Evolutionary conservation across 2,888 invertebrate genomes (phyloP).

Genomic region (Notodonta ziczac): DNA sequence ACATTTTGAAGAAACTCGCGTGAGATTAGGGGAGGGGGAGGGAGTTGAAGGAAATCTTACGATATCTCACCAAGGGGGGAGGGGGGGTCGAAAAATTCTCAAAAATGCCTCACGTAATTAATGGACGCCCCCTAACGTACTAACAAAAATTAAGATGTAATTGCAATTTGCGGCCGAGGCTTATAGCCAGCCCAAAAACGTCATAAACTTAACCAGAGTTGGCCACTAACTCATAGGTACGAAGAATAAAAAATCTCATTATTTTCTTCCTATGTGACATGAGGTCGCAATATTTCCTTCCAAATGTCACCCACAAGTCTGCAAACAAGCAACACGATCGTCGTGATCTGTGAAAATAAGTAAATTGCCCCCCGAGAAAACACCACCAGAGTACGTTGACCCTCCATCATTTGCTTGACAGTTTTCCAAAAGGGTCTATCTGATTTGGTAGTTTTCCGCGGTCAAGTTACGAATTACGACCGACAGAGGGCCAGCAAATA

Average conservation of each 20-base stretch:
- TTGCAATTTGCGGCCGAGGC: too few relatives aligned
- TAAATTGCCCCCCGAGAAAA: slow-evolving; percentile 59
- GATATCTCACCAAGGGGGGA: too few relatives aligned
- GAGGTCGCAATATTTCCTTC: slow-evolving; percentile 56
- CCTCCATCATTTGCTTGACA: slow-evolving; percentile 12
- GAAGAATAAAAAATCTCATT: slow-evolving; percentile 16
- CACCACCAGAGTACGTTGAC: slow-evolving; percentile 42
- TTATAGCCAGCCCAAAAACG: too few relatives aligned
- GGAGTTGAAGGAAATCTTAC: too few relatives aligned
- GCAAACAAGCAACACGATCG: slow-evolving; percentile 77
- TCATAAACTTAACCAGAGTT: too few relatives aligned
- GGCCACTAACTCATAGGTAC: neutral
- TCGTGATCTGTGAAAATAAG: slow-evolving; percentile 65
- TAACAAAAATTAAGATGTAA: too few relatives aligned
- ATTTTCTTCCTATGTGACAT: slow-evolving; percentile 8
- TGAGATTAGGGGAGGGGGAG: too few relatives aligned
- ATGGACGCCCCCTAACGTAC: too few relatives aligned
- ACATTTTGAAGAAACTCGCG: too few relatives aligned
- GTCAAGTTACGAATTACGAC: slow-evolving; percentile 77
- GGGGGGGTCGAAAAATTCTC: too few relatives aligned
- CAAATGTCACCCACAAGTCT: slow-evolving; percentile 70
- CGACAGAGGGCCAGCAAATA: slow-evolving; percentile 78
- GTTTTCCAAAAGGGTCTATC: slow-evolving; percentile 21
- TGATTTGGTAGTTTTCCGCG: slow-evolving; percentile 29
- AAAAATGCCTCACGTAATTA: too few relatives aligned